Evolutionary conservation across 1,140 invertebrate genomes (phyloP).

Genomic region (Formica exsecta): DNA sequence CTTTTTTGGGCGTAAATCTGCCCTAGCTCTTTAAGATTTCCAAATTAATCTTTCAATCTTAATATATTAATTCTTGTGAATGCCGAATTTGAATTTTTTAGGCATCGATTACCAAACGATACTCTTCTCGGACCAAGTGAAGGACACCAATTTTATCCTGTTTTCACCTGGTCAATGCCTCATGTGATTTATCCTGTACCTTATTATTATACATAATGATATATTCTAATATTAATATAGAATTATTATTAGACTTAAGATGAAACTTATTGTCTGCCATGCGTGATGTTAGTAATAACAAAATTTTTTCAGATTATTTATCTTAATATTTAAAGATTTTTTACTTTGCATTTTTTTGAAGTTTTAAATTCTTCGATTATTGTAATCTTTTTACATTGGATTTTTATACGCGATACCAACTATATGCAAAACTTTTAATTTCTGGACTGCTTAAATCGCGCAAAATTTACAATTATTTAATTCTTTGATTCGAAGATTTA

Average conservation of each 20-base stretch:
- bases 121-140: conserved; percentile 72
- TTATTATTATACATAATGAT: conserved; percentile 70
- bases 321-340: conserved; percentile 6
- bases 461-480: conserved; percentile 13
- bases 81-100: conserved; percentile 30
- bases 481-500: background rate
- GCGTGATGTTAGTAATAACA: background rate
- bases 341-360: background rate
- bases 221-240: conserved; percentile 55
- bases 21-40: conserved; percentile 47
- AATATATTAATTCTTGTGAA: conserved; percentile 53
- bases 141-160: conserved; percentile 59
- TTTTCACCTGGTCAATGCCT: conserved; percentile 56
- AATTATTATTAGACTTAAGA: conserved; percentile 52
- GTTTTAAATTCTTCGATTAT: background rate
- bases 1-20: background rate
- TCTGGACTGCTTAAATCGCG: background rate
- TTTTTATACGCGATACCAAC: background rate
- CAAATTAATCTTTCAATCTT: conserved; percentile 57
- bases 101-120: conserved; percentile 20
- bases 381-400: background rate
- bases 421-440: background rate
- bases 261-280: conserved; percentile 46
- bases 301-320: background rate
- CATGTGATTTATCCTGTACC: conserved; percentile 82